Conservation (phyloP, 2,888 invertebrate species). For the Noctua fimbriata region DNA sequence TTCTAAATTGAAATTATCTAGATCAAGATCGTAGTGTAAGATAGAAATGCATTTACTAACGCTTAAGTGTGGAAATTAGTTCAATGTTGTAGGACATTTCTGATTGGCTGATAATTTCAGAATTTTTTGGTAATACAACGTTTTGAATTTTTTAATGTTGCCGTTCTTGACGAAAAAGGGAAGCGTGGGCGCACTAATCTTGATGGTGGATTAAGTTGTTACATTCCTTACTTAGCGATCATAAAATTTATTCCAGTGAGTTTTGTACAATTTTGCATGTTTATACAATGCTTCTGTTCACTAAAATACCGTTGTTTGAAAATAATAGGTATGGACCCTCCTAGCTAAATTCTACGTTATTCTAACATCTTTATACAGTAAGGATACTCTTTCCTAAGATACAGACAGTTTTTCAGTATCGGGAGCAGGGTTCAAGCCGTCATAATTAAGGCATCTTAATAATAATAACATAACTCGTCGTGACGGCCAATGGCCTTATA, state of each 20-base stretch:
- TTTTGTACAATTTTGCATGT: conserved; percentile 6
- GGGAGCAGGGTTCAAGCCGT: no score
- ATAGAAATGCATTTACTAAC: conserved; percentile 60
- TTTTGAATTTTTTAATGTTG: conserved; percentile 13
- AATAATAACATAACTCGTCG: no score
- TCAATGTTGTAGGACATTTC: conserved; percentile 27
- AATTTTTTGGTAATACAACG: not conserved
- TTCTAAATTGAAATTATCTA: conserved; percentile 75
- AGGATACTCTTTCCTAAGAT: no score
- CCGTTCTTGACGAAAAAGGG: conserved; percentile 40
- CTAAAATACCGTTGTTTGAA: not conserved
- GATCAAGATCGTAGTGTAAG: conserved; percentile 69
- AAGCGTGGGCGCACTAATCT: conserved; percentile 39
- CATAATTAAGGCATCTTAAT: no score
- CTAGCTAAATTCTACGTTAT: not conserved
- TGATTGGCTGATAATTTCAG: conserved; percentile 12
- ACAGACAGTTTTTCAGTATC: no score
- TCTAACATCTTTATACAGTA: not conserved
- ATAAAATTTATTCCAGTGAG: conserved; percentile 46
- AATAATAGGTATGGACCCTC: not conserved
- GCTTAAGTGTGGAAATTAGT: conserved; percentile 52
- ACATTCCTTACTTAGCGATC: conserved; percentile 42
- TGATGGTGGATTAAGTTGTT: conserved; percentile 43
- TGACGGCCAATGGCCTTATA: no score
- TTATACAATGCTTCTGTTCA: not conserved